Base-by-base conservation (phyloP, 1,140 invertebrate species). In the Drosophila leontia region DNA sequence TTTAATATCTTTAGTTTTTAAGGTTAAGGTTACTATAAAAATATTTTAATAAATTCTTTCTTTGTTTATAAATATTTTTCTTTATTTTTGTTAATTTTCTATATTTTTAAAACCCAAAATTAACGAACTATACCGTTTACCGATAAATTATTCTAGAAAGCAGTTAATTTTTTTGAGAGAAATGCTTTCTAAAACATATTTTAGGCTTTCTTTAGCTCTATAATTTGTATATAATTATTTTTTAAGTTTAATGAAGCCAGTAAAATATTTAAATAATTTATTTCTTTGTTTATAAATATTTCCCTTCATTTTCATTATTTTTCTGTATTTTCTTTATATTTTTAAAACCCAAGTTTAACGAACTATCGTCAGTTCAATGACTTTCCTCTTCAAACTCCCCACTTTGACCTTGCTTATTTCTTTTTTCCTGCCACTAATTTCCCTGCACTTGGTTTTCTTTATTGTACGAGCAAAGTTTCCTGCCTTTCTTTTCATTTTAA, bases 401-500 rank as follows among this genome's bases (percentile, higher is more conserved):
- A 45, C 62, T 47, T 62, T 60, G 69, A 69, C 61, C 60, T 79
- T 56, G 34, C 45, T 48, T 45, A 34, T 17, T 34, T 34, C 35
- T 26, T 56, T 23, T 68, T 60, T 65, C 45, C 34, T 19, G 34
- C 19, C 62, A 62, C 57, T 67, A 62, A 67, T 65, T 80, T 79
- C 29, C 50, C 41, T 81, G 45, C 62, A 50, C 44, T 47, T 48
- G 42, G 39, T 48, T 72, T 57, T 61, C 71, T 60, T 19, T 29
- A 26, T 64, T 44, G 57, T 34, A 34, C 13, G 4, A 34, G 55
- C 32, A 39, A 76, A 64, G 62, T 77, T 81, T 71, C n/a, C 44
- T 53, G 61, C 72, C 45, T 60, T 69, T 56, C 59, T 57, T 72
- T 75, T 72, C 55, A 84, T 85, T 82, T 90, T 91, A 91, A 91